Percentiles rank a stretch among this genome's conserved stretches.
Evolutionary conservation across 2,888 invertebrate genomes (phyloP).

Genomic region (Altica lythri): DNA sequence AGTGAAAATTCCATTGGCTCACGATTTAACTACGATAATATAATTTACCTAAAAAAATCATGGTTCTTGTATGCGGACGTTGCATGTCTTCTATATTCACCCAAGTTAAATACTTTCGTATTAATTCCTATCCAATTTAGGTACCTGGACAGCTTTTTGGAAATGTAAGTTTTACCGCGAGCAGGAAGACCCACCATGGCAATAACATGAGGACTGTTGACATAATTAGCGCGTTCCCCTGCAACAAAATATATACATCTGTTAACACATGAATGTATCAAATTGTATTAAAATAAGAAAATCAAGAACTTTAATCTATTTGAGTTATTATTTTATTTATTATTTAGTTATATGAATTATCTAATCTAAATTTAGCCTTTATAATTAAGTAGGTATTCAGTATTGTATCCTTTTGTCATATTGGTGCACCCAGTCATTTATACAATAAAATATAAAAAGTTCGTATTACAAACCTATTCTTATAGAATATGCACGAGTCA

Average conservation of each 20-base stretch:
- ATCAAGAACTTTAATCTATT: background rate
- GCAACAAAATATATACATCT: slow-evolving; percentile 46
- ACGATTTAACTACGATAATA: no score
- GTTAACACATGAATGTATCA: slow-evolving; percentile 1
- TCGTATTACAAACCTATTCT: slow-evolving; percentile 28
- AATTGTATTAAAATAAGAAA: background rate
- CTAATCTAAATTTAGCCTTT: no score
- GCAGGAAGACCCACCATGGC: slow-evolving; percentile 99
- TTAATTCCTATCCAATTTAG: slow-evolving; percentile 99
- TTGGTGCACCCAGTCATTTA: no score
- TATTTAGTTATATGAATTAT: no score
- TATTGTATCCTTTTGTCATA: no score
- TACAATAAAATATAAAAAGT: background rate
- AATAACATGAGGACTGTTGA: slow-evolving; percentile 95
- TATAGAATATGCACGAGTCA: slow-evolving; percentile 26
- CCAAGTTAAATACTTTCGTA: slow-evolving; percentile 97
- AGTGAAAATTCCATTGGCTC: no score
- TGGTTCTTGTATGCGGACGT: slow-evolving; percentile 94
- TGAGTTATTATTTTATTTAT: no score
- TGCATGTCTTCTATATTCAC: slow-evolving; percentile 95
- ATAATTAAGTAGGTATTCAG: no score
- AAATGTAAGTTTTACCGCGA: slow-evolving; percentile 98
- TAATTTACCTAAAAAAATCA: slow-evolving; percentile 79
- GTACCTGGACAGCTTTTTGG: slow-evolving; percentile 96
- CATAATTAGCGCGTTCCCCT: slow-evolving; percentile 90